A percentile compares a stretch with the other conserved stretches of the same genome.
Evolutionary conservation across 1,140 invertebrate genomes (phyloP).

Genomic region (Lanistes nyassanus): DNA sequence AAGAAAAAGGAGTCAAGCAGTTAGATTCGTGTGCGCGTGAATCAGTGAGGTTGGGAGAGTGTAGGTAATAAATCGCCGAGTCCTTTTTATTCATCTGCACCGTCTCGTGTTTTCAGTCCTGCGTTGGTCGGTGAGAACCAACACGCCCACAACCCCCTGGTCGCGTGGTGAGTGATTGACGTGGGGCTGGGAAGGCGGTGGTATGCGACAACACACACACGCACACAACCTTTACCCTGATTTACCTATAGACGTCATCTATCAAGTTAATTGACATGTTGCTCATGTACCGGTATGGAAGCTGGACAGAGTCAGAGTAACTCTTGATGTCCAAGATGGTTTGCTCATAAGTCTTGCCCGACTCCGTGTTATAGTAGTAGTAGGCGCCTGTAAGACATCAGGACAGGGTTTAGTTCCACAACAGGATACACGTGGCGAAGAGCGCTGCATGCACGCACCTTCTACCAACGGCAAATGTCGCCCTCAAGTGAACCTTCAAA

Average conservation of each 20-base stretch:
- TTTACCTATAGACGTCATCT: background rate
- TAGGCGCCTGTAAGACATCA: conserved; percentile 40
- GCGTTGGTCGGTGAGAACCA: no score
- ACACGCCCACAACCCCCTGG: background rate
- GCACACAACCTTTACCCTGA: background rate
- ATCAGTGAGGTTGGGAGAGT: no score
- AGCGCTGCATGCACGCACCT: no score
- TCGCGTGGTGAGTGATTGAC: no score
- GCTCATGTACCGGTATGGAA: conserved; percentile 18
- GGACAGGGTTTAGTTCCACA: background rate
- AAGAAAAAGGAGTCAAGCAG: no score
- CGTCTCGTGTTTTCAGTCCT: no score
- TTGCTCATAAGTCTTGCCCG: conserved; percentile 44
- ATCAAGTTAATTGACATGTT: background rate
- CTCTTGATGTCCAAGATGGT: conserved; percentile 42
- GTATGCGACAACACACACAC: background rate
- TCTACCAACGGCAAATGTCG: no score
- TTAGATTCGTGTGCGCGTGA: no score
- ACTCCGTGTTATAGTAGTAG: conserved; percentile 52
- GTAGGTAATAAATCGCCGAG: no score
- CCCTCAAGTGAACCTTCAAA: no score
- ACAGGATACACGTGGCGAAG: no score
- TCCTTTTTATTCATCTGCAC: background rate
- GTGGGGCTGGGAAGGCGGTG: no score
- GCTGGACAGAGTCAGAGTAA: background rate